Base-by-base conservation (phyloP, 2,113 vertebrate species). In the Trichechus manatus region DNA sequence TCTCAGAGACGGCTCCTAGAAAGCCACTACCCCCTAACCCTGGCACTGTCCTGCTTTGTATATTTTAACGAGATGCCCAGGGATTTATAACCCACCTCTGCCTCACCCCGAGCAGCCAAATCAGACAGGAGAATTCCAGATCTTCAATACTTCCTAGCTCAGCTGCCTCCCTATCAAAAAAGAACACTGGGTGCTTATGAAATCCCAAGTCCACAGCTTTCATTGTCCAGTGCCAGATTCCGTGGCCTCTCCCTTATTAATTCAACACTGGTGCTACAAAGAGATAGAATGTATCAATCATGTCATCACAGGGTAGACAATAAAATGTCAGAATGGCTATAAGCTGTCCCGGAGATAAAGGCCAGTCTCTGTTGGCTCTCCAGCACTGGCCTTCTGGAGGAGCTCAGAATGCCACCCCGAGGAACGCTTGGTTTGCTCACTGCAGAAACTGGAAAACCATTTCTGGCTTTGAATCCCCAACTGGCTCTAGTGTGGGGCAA, bases 231-330 rank as follows among this genome's bases (percentile, higher is more conserved):
- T n/a, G 1, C 2, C 0, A 23, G 11, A 50, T 27, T 84, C 64
- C 31, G 9, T 25, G 9, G 64, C 47, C 47, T 44, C 23, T 27
- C 31, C 42, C 50, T 23, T 66, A 74, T 86, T 89, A 78, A 93
- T 89, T 84, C 94, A 96, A 6, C 64, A 15, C 17, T 17, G 1
- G n/a, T 27, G 59, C 15, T 70, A 29, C 56, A 19, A 59, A 93
- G 84, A 83, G 74, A 83, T 33, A 66, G 61, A 79, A 59, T n/a
- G 2, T 94, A 93, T 96, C 96, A 89, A 15, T 47, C 82, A 1
- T 20, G 53, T 74, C 53, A 27, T 89, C 93, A 42, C 93, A 74
- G 17, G 56, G 85, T 86, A 88, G 85, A 87, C 86, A 86, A 80
- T 78, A 50, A 93, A 64, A 88, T 27, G 74, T 88, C 88, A 33